These are phyloP conservation scores for Notechis scutatus DNA, from an alignment of 2,113 vertebrate genomes.

Conservation along the genomic window DNA sequence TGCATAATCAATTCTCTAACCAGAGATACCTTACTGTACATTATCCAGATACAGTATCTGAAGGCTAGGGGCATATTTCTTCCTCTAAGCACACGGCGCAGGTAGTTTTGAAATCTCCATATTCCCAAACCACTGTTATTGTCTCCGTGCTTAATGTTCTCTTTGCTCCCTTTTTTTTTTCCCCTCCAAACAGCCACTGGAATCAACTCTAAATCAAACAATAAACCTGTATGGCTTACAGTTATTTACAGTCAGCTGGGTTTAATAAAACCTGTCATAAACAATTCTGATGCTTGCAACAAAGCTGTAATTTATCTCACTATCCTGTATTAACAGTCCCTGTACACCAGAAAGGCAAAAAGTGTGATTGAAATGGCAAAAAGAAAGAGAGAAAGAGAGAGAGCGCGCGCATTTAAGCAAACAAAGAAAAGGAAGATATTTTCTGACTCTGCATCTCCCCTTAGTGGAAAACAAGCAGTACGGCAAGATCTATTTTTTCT, in stretches of 20 bases:
- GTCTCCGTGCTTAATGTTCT: constrained; percentile 5
- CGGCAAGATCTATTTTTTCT: background rate
- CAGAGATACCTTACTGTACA: background rate
- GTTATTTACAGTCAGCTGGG: constrained; percentile 53
- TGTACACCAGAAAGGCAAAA: background rate
- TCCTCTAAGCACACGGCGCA: background rate
- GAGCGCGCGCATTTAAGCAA: background rate
- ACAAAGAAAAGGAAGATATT: constrained; percentile 25
- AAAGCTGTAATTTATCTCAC: constrained; percentile 46
- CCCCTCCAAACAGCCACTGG: constrained; percentile 37
- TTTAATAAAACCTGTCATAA: constrained; percentile 55
- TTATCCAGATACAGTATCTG: accelerated
- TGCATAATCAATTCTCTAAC: background rate
- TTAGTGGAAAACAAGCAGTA: constrained; percentile 55
- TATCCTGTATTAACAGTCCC: constrained; percentile 11
- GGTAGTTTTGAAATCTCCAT: background rate
- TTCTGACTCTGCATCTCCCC: constrained; percentile 59
- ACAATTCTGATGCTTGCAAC: background rate
- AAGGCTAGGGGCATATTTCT: background rate
- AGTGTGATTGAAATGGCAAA: constrained; percentile 4
- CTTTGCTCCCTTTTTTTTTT: background rate
- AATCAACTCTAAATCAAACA: constrained; percentile 52
- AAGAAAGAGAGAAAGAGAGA: background rate
- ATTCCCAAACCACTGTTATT: background rate
- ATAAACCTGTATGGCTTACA: constrained; percentile 33